Evolutionary conservation across 2,113 vertebrate species (phyloP).

Genomic region (Rhabdomys dilectus): DNA sequence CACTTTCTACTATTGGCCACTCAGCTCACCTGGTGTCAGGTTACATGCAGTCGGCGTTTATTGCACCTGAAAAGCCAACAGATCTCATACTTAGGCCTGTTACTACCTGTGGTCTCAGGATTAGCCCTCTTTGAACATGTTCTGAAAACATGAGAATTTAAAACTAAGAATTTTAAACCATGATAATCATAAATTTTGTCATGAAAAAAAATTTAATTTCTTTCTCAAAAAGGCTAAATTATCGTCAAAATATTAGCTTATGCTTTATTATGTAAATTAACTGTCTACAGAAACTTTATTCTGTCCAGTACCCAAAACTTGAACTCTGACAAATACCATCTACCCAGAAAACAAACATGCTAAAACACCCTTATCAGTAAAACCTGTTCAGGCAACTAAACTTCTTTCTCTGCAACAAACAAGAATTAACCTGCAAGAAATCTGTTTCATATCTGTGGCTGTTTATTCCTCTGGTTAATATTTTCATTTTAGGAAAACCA

Average conservation of each 20-base stretch:
- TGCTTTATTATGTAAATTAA: slow-evolving; percentile 21
- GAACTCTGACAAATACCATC: slow-evolving; percentile 59
- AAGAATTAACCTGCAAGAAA: slow-evolving; percentile 56
- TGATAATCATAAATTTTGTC: slow-evolving; percentile 21
- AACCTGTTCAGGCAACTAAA: slow-evolving; percentile 55
- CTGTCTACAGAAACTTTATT: background rate
- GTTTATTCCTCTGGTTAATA: slow-evolving; percentile 26
- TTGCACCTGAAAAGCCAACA: slow-evolving; percentile 85
- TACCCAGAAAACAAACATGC: slow-evolving; percentile 27
- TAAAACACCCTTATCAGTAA: background rate
- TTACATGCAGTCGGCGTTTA: slow-evolving; percentile 86
- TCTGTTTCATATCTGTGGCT: slow-evolving; percentile 43
- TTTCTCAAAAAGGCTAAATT: slow-evolving; percentile 12
- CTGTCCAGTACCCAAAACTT: slow-evolving; percentile 35
- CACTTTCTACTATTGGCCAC: slow-evolving; percentile 83
- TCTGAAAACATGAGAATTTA: slow-evolving; percentile 50
- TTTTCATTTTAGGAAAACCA: slow-evolving; percentile 48
- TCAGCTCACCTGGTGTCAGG: slow-evolving; percentile 83
- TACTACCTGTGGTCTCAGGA: slow-evolving; percentile 85
- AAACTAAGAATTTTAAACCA: slow-evolving; percentile 58
- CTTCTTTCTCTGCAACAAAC: background rate
- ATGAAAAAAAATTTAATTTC: slow-evolving; percentile 27
- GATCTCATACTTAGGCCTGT: slow-evolving; percentile 87
- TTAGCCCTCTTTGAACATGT: slow-evolving; percentile 80
- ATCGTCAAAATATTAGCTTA: slow-evolving; percentile 11